Conservation (phyloP, 2,797 vertebrate genomes). For the Crocidura indochinensis region DNA sequence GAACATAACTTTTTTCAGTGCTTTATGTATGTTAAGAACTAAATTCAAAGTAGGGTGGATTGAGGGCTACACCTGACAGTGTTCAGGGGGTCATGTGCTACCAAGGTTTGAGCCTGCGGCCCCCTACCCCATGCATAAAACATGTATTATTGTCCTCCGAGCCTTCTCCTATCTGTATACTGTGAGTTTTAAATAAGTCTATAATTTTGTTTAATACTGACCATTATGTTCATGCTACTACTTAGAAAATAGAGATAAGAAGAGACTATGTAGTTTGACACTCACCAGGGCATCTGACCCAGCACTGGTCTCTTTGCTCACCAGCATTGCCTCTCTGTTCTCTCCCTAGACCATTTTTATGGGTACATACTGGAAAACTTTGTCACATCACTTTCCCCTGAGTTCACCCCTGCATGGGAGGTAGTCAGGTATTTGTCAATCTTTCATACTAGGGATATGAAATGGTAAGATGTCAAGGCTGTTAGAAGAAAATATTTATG, state of each 20-base stretch:
- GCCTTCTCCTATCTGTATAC: too few species aligned
- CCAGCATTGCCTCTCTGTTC: neutral
- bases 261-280: neutral
- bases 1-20: neutral
- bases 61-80: too few species aligned
- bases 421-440: neutral
- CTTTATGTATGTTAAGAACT: neutral
- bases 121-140: too few species aligned
- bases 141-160: neutral
- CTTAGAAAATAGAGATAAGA: slow-evolving; percentile 3
- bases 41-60: too few species aligned
- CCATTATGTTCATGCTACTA: neutral
- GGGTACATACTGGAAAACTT: neutral
- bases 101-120: too few species aligned
- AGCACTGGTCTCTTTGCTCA: neutral
- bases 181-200: neutral
- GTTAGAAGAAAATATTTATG: neutral
- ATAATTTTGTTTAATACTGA: neutral
- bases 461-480: neutral
- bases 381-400: neutral
- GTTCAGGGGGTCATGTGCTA: too few species aligned
- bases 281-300: neutral
- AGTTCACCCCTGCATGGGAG: neutral
- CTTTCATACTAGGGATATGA: neutral
- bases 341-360: neutral